Base-by-base conservation (phyloP, 2,888 invertebrate species). In the Patella pellucida region DNA sequence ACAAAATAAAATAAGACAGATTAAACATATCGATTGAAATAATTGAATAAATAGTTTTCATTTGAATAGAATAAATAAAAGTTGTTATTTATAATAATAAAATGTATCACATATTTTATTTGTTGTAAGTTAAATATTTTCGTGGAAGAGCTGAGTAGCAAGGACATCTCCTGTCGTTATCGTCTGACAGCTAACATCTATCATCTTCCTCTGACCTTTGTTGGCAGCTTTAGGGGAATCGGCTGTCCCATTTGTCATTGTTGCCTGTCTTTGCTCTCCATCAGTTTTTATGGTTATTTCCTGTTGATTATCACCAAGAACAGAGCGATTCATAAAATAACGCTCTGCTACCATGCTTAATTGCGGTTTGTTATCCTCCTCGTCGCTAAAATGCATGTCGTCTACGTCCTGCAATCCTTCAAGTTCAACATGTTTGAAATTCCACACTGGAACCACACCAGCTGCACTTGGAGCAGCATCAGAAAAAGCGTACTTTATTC, bases 81-180 rank as follows among this genome's bases (percentile, higher is more conserved):
- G 62, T 62, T 62, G 62, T 23, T 41, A 41, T 41, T 41, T 41
- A 41, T 41, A 41, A 41, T 41, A 41, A 41, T 41, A 41, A 9
- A 41, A 41, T 41, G 41, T 41, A 41, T 41, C 41, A 41, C 41
- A 41, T 41, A 41, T 41, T 41, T 41, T 41, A 41, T 41, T 41
- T 41, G 41, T 41, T 41, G 41, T 41, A 41, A 23, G 23, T 78
- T 78, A 85, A 70, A 87, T 78, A 78, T 87, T 86, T 81, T 91
- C 90, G 82, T 90, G 89, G 82, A 89, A 91, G 15, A 91, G 85
- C 80, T 91, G 90, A 7, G 90, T 91, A 19, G 90, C 91, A 68
- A 90, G 83, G 74, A 91, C 89, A 72, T 91, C 91, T 11, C 90
- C 90, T 16, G 91, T 91, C 14, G 90, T 89, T 71, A 91, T 89